Evolutionary conservation across 2,797 vertebrate species (phyloP).

Genomic region (Microcaecilia unicolor): DNA sequence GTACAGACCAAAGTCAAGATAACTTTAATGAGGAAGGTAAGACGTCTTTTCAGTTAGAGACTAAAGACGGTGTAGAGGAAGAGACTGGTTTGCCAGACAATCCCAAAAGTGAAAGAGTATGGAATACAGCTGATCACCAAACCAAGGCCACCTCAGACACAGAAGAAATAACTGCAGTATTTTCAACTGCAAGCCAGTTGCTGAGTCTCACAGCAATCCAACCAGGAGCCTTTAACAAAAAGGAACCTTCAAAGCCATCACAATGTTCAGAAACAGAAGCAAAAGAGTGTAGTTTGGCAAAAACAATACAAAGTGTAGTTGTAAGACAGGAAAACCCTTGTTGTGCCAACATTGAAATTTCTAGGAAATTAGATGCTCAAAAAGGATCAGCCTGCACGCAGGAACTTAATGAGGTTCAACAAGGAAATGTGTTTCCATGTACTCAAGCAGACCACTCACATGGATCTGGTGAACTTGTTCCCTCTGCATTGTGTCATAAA

Average conservation of each 20-base stretch:
- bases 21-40: conserved; percentile 34
- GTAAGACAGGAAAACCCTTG: conserved; percentile 18
- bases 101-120: conserved; percentile 27
- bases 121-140: conserved; percentile 12
- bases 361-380: conserved; percentile 9
- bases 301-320: too few relatives aligned
- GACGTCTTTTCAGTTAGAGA: conserved; percentile 36
- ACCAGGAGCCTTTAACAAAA: conserved; percentile 11
- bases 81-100: conserved; percentile 43
- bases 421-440: conserved; percentile 20
- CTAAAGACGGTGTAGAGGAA: conserved; percentile 43
- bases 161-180: neutral
- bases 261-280: conserved; percentile 11
- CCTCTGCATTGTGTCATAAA: conserved; percentile 18
- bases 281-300: conserved; percentile 11
- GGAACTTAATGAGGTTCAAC: neutral
- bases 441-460: conserved; percentile 12
- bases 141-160: conserved; percentile 14
- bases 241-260: conserved; percentile 16
- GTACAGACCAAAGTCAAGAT: conserved; percentile 31
- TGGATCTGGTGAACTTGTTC: too few relatives aligned
- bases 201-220: conserved; percentile 8
- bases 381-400: neutral
- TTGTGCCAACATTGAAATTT: conserved; percentile 27
- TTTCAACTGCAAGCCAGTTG: too few relatives aligned